Conservation (phyloP, 2,113 vertebrate genomes). For the Bagarius yarrelli region DNA sequence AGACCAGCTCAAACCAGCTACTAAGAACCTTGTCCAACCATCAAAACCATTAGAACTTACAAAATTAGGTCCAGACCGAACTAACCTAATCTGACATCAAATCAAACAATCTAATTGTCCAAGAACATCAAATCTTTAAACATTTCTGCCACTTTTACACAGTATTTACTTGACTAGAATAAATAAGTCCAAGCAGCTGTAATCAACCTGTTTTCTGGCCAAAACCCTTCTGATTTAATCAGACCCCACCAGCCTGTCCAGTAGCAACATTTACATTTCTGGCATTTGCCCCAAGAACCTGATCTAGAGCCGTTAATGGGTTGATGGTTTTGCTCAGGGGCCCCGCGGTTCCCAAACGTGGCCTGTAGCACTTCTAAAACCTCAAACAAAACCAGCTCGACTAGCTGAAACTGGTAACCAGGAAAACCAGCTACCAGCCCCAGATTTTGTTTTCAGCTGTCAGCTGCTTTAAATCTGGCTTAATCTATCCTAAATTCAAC, state of each 20-base stretch:
- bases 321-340: too few relatives aligned
- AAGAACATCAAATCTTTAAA: not conserved
- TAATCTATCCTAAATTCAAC: slow-evolving; percentile 8
- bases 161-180: not conserved
- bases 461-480: not conserved
- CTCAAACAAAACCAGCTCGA: not conserved
- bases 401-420: not conserved
- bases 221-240: not conserved
- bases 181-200: not conserved
- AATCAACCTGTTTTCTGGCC: not conserved
- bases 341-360: too few relatives aligned
- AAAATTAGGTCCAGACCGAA: not conserved
- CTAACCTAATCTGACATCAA: not conserved
- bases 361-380: not conserved
- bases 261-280: too few relatives aligned
- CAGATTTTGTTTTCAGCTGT: not conserved
- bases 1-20: not conserved
- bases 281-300: too few relatives aligned
- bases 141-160: too few relatives aligned
- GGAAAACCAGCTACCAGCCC: not conserved
- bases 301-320: too few relatives aligned
- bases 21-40: not conserved
- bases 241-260: not conserved
- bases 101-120: not conserved
- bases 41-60: not conserved